Conservation (phyloP, 2,888 invertebrate species). For the Eudemis profundana region DNA sequence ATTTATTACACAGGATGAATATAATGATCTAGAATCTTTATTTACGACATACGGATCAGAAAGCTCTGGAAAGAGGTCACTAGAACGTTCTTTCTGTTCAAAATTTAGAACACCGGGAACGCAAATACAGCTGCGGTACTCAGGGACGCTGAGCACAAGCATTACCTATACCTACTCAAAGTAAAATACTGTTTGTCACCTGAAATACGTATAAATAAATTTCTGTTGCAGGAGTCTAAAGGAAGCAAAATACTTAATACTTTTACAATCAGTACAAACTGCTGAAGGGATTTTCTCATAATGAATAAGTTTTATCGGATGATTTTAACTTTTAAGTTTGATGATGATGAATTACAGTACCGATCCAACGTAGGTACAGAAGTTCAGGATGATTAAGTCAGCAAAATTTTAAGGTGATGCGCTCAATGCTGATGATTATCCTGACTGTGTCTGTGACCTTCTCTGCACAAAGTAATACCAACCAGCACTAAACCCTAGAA, state of each 20-base stretch:
- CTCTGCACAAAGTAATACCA: too few species aligned
- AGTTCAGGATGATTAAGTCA: too few species aligned
- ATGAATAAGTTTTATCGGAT: neutral
- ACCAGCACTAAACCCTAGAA: too few species aligned
- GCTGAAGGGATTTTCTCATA: neutral
- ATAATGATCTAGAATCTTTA: neutral
- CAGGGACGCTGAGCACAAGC: neutral
- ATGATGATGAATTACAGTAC: too few species aligned
- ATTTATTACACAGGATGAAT: neutral
- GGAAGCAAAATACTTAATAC: too few species aligned
- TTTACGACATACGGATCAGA: slow-evolving; percentile 23
- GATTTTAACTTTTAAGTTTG: too few species aligned
- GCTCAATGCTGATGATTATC: too few species aligned
- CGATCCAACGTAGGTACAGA: too few species aligned
- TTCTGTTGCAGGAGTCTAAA: neutral
- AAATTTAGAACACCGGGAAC: slow-evolving; percentile 26
- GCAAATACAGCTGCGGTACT: slow-evolving; percentile 32
- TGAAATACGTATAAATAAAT: neutral
- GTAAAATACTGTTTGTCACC: neutral
- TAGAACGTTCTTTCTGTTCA: slow-evolving; percentile 27
- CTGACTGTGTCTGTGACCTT: too few species aligned
- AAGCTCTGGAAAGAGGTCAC: slow-evolving; percentile 25
- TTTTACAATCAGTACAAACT: neutral
- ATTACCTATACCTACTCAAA: neutral
- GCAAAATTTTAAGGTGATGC: too few species aligned